These are phyloP conservation scores for Sturnus vulgaris DNA, from an alignment of 2,113 vertebrate genomes.

Conservation along the genomic window DNA sequence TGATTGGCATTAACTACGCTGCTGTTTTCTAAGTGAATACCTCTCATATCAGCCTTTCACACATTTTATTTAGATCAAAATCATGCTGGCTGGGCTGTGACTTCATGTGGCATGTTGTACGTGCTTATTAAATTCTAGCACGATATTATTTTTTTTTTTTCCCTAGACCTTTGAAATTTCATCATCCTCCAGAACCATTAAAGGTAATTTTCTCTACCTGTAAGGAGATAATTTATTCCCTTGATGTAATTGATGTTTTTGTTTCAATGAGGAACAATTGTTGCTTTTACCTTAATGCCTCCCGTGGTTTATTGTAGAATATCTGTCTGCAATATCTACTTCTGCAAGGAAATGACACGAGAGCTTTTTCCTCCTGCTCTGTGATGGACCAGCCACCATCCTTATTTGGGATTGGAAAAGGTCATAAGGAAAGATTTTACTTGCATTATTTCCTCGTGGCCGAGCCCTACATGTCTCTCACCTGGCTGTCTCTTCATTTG, in stretches of 20 bases:
- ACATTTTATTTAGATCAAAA: not conserved
- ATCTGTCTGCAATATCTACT: not conserved
- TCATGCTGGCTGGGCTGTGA: not conserved
- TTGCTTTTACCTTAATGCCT: not conserved
- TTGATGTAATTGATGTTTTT: not conserved
- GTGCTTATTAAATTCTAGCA: not conserved
- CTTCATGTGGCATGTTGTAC: not conserved
- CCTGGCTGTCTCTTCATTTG: not conserved
- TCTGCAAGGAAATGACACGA: not conserved
- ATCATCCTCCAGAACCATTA: rapidly evolving
- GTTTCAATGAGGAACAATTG: not conserved
- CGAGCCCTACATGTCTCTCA: not conserved
- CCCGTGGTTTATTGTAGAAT: rapidly evolving
- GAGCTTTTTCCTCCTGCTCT: not conserved
- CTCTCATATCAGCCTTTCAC: not conserved
- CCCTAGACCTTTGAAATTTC: not conserved
- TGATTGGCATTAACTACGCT: not conserved
- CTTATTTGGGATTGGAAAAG: not conserved
- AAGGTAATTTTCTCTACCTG: not conserved
- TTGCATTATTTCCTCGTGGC: rapidly evolving
- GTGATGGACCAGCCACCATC: not conserved
- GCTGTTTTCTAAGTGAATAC: not conserved
- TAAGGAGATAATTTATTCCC: not conserved
- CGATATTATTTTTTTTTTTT: not conserved
- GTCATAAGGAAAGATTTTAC: not conserved